Evolutionary conservation across 2,113 vertebrate species (phyloP), one percentile per base, ranked within the genome.

Genomic region (Spea multiplicata): DNA sequence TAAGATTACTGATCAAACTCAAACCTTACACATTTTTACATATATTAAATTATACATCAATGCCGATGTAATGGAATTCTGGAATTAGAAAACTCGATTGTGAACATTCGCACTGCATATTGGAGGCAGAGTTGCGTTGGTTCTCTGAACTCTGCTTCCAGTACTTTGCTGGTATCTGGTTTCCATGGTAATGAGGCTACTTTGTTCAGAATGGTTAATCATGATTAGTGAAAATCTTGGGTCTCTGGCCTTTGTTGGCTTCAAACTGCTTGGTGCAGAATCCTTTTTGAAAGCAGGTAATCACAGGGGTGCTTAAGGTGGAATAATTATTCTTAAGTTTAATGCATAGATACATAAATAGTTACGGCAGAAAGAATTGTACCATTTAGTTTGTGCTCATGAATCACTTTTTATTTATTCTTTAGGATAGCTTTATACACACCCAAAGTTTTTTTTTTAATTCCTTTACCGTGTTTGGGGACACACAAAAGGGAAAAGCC

Each of bases 81-180:
- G 30, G 2, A 30, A 30, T 30, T 1, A 30, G 30, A 30, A 30
- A 30, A 30, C 30, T 30, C 1, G 50, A 52, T 10, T 52, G 1
- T 52, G 50, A 13, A 6, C 61, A 17, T 30, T 71, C 44, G 4
- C 69, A 12, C 3, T 3, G 61, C n/a, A 16, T 64, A 64, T 50
- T 47, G 64, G n/a, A 49, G 59, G 7, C 66, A 67, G 70, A 80
- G 77, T 89, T 88, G 87, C 86, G 80, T 82, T 83, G 84, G 88
- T 86, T 83, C 84, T 85, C 87, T 88, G 88, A 89, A 91, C 91
- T 88, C 87, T 87, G 88, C 87, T 89, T 90, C 86, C 87, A 83
- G 82, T 83, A 88, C 82, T 83, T 82, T 76, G 85, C 83, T 78
- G 84, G 83, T 88, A 86, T 91, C 70, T 89, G 81, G 88, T 92